Conservation (phyloP, 2,888 invertebrate species). For the Omphaloscelis lunosa region DNA sequence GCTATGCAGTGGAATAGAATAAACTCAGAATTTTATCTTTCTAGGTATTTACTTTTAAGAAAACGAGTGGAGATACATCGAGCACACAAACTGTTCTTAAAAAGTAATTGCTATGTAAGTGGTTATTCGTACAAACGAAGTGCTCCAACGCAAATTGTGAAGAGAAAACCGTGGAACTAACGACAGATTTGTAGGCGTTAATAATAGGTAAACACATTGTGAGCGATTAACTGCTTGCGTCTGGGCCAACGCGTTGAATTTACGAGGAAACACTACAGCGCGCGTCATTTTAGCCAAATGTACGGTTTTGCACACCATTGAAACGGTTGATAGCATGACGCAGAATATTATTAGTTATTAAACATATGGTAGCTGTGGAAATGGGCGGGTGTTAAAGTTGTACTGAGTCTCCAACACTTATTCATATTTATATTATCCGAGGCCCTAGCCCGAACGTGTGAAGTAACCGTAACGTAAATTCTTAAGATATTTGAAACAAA, state of each 20-base stretch:
- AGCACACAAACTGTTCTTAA: background rate
- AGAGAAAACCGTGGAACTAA: constrained; percentile 66
- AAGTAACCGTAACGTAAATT: background rate
- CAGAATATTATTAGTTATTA: constrained; percentile 33
- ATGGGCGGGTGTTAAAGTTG: background rate
- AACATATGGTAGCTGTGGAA: constrained; percentile 19
- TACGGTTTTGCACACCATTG: constrained; percentile 58
- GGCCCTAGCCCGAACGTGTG: background rate
- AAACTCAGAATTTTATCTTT: constrained; percentile 27
- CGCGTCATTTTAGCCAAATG: constrained; percentile 65
- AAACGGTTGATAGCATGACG: constrained; percentile 50
- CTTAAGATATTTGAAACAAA: background rate
- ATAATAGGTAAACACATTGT: constrained; percentile 75
- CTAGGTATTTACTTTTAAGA: constrained; percentile 9
- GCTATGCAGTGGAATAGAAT: background rate
- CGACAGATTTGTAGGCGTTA: constrained; percentile 72
- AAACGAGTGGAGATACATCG: background rate
- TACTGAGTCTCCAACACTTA: constrained; percentile 1
- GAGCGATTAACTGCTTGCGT: constrained; percentile 72
- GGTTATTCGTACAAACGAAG: constrained; percentile 25
- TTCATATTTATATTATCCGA: background rate
- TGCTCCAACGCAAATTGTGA: constrained; percentile 47
- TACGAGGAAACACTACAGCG: constrained; percentile 62
- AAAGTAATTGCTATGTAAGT: constrained; percentile 36
- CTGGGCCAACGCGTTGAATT: constrained; percentile 69